Conservation (phyloP, 2,888 invertebrate genomes). For the Latrodectus elegans region DNA sequence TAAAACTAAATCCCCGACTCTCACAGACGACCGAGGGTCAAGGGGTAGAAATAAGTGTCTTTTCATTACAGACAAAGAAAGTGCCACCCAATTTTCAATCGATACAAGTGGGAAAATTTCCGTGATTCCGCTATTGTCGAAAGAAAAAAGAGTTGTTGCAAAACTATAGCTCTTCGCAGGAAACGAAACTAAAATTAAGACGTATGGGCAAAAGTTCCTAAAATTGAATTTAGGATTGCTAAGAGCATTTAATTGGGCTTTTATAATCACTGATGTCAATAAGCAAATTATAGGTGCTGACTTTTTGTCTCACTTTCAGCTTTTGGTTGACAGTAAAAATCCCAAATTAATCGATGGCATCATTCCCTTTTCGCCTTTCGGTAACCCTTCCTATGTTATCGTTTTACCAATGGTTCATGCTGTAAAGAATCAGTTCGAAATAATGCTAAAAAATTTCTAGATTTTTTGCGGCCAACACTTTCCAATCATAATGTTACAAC, state of each 20-base stretch:
- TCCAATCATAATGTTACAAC: not conserved
- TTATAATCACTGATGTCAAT: not conserved
- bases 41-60: too few species aligned
- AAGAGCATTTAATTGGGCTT: conserved; percentile 12
- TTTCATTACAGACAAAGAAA: not conserved
- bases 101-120: not conserved
- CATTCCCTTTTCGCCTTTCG: not conserved
- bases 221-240: too few species aligned
- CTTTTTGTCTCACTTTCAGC: too few species aligned
- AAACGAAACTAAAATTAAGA: too few species aligned
- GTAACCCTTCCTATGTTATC: conserved; percentile 4
- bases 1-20: too few species aligned
- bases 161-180: not conserved
- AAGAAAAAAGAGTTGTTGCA: conserved; percentile 4
- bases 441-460: conserved; percentile 11
- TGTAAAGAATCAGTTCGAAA: conserved; percentile 22
- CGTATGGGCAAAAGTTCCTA: too few species aligned
- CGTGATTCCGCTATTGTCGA: not conserved
- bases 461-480: not conserved
- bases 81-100: conserved; percentile 9
- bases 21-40: too few species aligned
- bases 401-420: conserved; percentile 10
- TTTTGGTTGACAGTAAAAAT: too few species aligned
- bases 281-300: too few species aligned
- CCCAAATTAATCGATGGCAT: not conserved